Conservation (phyloP, 2,797 vertebrate genomes). For the Pachyuromys duprasi region DNA sequence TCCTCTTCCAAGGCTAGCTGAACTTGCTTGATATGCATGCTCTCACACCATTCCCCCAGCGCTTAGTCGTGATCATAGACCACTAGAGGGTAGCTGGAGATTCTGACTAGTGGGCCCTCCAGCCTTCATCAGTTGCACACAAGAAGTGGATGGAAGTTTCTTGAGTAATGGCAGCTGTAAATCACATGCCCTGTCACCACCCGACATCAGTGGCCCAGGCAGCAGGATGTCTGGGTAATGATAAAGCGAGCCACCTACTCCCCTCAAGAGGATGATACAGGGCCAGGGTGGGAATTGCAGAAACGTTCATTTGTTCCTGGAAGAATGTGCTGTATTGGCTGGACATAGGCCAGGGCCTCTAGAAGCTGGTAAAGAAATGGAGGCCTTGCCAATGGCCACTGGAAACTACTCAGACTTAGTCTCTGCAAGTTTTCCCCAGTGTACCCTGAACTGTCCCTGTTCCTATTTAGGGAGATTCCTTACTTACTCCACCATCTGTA, state of each 20-base stretch:
- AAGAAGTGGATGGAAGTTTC: too few species aligned
- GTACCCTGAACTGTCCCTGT: not conserved
- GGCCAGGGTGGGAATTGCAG: not conserved
- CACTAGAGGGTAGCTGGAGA: not conserved
- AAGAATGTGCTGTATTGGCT: not conserved
- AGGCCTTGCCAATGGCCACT: not conserved
- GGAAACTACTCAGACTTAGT: not conserved
- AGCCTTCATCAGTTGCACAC: too few species aligned
- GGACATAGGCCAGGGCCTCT: not conserved
- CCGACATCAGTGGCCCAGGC: not conserved
- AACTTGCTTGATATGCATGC: not conserved
- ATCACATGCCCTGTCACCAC: fast-evolving
- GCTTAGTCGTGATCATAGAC: not conserved
- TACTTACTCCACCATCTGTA: not conserved
- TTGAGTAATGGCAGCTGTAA: not conserved
- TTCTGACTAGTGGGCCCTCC: not conserved
- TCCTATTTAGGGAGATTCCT: not conserved
- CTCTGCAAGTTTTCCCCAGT: not conserved
- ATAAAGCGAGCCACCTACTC: not conserved
- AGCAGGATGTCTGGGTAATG: not conserved
- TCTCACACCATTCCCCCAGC: not conserved
- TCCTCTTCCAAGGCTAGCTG: not conserved
- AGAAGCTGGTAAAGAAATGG: not conserved
- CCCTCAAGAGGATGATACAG: not conserved
- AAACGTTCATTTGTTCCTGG: not conserved